Base-by-base conservation (phyloP, 2,113 vertebrate species). In the Grammomys surdaster region DNA sequence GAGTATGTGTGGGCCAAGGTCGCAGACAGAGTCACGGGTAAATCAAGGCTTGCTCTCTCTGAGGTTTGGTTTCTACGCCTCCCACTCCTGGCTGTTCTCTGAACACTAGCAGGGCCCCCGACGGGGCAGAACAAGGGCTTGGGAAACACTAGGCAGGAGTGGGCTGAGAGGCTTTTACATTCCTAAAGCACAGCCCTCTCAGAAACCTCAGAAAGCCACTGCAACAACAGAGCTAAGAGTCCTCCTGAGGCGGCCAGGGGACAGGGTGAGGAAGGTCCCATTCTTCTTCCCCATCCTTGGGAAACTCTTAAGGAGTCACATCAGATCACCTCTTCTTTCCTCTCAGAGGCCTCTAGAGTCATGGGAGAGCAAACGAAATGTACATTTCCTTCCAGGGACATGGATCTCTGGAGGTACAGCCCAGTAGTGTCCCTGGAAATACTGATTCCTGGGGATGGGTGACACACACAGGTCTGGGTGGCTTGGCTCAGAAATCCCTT, bases 171-270 rank as follows among this genome's bases (percentile, higher is more conserved):
- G 63, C 31, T 87, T 88, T 87, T 58, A 94, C 90, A 84, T 91
- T 78, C 92, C 84, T 58, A 92, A 48, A 91, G 67, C 93, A 84
- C 90, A 78, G 89, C 40, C 77, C 90, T 85, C 89, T 73, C 89
- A 95, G 95, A 63, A 81, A 69, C 67, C 88, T 96, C 93, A 60
- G 85, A 97, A 85, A 58, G 54, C 40, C 19, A 24, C 26, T 69
- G 33, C 82, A 91, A 31, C 40, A n/a, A 60, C 81, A 40, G 2
- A 87, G 51, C 63, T 67, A 16, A 33, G 89, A 20, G 17, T 22
- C 48, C 82, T 94, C n/a, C 60, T 40, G 36, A 77, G 77, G 26
- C 70, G 46, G 40, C 33, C 54, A 13, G 36, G 63, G 65, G 76
- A 65, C 63, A 76, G 19, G 26, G 14, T 69, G 48, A 6, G 7